phyloP scores from a whole-genome alignment of 2,797 vertebrate species.

The Esox masquinongy region DNA sequence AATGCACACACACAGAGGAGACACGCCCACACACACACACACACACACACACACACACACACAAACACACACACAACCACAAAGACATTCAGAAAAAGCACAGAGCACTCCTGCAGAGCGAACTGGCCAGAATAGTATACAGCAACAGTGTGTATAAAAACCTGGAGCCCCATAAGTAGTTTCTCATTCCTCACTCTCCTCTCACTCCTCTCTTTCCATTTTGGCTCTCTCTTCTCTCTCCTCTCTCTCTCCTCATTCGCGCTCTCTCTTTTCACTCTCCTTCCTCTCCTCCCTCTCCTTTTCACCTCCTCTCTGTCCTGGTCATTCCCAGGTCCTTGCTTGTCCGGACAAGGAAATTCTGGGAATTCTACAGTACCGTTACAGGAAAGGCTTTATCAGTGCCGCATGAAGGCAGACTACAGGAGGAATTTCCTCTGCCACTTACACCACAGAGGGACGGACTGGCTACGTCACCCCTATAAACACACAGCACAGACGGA shows the following conservation, averaged over 20 bases:
- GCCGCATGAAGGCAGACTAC: slow-evolving; percentile 93
- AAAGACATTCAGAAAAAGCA: slow-evolving; percentile 23
- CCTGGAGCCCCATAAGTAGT: slow-evolving; percentile 42
- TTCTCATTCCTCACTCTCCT: slow-evolving; percentile 1
- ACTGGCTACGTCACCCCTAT: slow-evolving; percentile 76
- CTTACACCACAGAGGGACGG: slow-evolving; percentile 76
- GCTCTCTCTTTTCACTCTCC: slow-evolving; percentile 63
- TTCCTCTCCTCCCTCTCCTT: slow-evolving; percentile 40
- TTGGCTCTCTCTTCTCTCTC: slow-evolving; percentile 66
- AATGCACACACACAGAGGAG: slow-evolving; percentile 61
- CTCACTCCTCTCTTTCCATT: background rate
- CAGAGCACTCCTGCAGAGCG: slow-evolving; percentile 33
- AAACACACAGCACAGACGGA: slow-evolving; percentile 37
- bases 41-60: slow-evolving; percentile 39
- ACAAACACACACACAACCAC: slow-evolving; percentile 28
- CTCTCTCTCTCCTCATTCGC: slow-evolving; percentile 35
- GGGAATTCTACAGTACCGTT: slow-evolving; percentile 95
- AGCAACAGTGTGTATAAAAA: background rate
- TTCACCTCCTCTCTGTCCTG: slow-evolving; percentile 80
- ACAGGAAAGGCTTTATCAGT: slow-evolving; percentile 99
- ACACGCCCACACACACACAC: slow-evolving; percentile 50
- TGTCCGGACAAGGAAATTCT: slow-evolving; percentile 89
- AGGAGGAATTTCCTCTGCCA: slow-evolving; percentile 97
- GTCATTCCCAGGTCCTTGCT: slow-evolving; percentile 84
- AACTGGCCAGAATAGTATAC: slow-evolving; percentile 46